Evolutionary conservation across 1,140 invertebrate genomes (phyloP).

Genomic region (Metaphire vulgaris): DNA sequence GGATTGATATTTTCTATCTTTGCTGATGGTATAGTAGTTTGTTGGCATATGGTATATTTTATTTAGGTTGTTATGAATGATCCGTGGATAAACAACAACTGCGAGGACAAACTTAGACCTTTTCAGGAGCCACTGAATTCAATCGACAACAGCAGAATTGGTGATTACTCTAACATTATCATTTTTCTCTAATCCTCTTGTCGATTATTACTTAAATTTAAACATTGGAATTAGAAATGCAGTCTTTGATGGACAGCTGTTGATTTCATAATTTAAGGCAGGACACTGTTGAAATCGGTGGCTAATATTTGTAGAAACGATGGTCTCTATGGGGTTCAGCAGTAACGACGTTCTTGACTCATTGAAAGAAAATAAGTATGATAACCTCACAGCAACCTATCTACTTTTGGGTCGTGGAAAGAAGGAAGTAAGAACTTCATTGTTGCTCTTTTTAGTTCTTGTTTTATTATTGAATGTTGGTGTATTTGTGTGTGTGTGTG

Average conservation of each 20-base stretch:
- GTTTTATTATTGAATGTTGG: too few relatives aligned
- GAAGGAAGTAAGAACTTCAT: background rate
- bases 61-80: conserved; percentile 87
- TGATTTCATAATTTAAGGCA: too few relatives aligned
- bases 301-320: too few relatives aligned
- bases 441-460: background rate
- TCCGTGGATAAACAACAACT: conserved; percentile 99
- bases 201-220: background rate
- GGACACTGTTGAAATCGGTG: too few relatives aligned
- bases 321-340: conserved; percentile 89
- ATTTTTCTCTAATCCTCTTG: background rate
- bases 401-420: conserved; percentile 41
- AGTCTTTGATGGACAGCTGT: too few relatives aligned
- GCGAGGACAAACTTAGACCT: conserved; percentile 93
- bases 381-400: conserved; percentile 98
- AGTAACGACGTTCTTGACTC: conserved; percentile 93
- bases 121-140: conserved; percentile 87
- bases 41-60: too few relatives aligned
- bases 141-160: conserved; percentile 3
- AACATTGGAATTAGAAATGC: too few relatives aligned
- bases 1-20: too few relatives aligned
- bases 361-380: conserved; percentile 90
- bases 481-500: background rate
- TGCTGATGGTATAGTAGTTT: too few relatives aligned
- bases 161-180: background rate